Evolutionary conservation across 2,113 vertebrate genomes (phyloP).

Genomic region (Equus quagga): DNA sequence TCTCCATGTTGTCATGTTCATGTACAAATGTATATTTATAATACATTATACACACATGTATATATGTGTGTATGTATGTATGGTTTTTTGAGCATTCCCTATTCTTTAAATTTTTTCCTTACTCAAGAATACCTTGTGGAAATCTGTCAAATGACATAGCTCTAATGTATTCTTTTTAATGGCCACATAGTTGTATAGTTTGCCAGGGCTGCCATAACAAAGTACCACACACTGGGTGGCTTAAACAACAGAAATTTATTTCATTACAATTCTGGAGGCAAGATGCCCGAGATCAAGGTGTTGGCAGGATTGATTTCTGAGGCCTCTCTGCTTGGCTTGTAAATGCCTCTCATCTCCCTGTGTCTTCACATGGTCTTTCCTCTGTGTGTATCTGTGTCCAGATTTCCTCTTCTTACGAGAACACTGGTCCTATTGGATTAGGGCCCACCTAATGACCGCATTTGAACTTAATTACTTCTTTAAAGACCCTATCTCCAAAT

Average conservation of each 20-base stretch:
- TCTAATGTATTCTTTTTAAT: background rate
- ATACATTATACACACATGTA: background rate
- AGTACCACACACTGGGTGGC: background rate
- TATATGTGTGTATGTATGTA: background rate
- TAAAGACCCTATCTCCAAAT: background rate
- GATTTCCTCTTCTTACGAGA: background rate
- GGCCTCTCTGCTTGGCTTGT: background rate
- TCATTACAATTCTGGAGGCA: background rate
- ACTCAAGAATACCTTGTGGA: background rate
- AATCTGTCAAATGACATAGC: background rate
- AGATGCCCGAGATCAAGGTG: background rate
- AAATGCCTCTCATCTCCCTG: background rate
- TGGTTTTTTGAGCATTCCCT: background rate
- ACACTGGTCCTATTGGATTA: background rate
- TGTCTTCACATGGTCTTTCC: background rate
- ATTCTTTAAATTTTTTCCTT: conserved; percentile 9
- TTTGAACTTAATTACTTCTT: background rate
- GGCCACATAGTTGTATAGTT: background rate
- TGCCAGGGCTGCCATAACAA: background rate
- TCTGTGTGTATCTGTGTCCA: background rate
- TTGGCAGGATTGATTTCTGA: background rate
- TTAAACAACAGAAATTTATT: background rate
- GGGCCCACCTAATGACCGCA: background rate
- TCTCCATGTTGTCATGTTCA: background rate
- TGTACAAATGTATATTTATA: background rate